These are phyloP conservation scores for Phylloscopus trochilus DNA, from an alignment of 2,113 vertebrate species.

Conservation along the genomic window DNA sequence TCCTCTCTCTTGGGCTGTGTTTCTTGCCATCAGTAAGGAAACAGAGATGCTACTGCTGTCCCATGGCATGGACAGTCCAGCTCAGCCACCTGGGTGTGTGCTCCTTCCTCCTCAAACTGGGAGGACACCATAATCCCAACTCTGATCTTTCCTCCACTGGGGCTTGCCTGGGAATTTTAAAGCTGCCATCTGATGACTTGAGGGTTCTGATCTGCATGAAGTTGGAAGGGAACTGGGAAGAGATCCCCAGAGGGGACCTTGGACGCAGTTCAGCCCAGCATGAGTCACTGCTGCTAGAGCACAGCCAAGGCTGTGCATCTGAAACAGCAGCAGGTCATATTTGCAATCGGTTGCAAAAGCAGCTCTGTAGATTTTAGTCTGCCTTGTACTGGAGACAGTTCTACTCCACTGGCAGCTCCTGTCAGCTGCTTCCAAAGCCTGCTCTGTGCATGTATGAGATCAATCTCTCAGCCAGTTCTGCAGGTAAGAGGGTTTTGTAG, in stretches of 20 bases:
- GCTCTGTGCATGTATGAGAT: rapidly evolving
- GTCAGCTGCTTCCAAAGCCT: neutral
- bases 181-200: neutral
- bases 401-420: neutral
- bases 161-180: neutral
- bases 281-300: neutral
- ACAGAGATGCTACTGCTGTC: neutral
- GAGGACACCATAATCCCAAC: neutral
- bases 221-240: neutral
- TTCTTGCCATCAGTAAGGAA: neutral
- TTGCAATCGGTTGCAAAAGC: neutral
- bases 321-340: neutral
- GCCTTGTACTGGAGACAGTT: neutral
- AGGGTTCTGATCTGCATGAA: neutral
- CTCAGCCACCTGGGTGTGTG: rapidly evolving
- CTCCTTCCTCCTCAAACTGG: neutral
- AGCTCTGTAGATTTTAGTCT: neutral
- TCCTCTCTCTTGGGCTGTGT: neutral
- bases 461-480: neutral
- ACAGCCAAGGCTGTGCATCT: neutral
- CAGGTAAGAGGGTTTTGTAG: neutral
- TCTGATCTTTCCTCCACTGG: neutral
- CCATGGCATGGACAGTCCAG: neutral
- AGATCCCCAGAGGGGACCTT: neutral
- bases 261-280: rapidly evolving